Evolutionary conservation across 1,140 invertebrate genomes (phyloP).

Genomic region (Agrypnia vestita): DNA sequence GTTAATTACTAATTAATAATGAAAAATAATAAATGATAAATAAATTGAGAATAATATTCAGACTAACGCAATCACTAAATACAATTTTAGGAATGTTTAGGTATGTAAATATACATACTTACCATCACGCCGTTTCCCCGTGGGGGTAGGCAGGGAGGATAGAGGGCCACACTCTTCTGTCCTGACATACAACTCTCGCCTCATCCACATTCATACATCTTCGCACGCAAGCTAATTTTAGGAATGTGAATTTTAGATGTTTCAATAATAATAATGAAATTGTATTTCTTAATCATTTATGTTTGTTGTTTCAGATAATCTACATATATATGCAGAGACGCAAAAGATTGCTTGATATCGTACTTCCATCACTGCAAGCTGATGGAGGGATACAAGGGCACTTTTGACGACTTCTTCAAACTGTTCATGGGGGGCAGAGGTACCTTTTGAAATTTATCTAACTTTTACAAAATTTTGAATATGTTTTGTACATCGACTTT

Average conservation of each 20-base stretch:
- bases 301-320: conserved; percentile 75
- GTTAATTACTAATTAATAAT: too few species aligned
- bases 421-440: conserved; percentile 74
- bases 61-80: too few species aligned
- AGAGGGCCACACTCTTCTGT: background rate
- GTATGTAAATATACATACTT: too few species aligned
- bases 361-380: conserved; percentile 80
- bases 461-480: too few species aligned
- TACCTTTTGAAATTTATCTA: conserved; percentile 17
- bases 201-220: background rate
- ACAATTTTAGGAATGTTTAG: too few species aligned
- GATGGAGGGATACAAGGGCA: conserved; percentile 75
- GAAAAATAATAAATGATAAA: too few species aligned
- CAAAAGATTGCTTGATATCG: conserved; percentile 84
- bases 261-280: background rate
- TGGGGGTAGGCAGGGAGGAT: background rate
- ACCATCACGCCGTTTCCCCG: too few species aligned
- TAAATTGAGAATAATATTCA: too few species aligned
- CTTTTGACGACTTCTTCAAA: conserved; percentile 76
- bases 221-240: background rate
- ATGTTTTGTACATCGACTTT: too few species aligned
- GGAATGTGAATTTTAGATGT: background rate
- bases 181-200: too few species aligned
- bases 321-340: conserved; percentile 83
- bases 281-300: background rate